Conservation (phyloP, 1,140 invertebrate genomes). For the Lepidurus packardi region DNA sequence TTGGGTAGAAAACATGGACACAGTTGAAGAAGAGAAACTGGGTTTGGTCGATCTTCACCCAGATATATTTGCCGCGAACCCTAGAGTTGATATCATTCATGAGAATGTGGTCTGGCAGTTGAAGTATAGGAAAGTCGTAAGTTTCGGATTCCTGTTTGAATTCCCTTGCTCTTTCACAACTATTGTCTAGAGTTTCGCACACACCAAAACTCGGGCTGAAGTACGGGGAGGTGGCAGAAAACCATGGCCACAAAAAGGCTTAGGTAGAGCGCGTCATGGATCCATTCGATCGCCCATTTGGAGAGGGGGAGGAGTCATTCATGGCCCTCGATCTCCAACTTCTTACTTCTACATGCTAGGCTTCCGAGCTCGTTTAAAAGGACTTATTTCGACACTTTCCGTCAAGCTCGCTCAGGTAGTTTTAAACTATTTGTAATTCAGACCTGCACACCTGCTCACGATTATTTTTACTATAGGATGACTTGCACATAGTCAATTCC, state of each 20-base stretch:
- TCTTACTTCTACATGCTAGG: constrained; percentile 91
- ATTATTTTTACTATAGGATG: constrained; percentile 56
- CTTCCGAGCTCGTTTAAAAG: constrained; percentile 63
- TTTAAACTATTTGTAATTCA: neutral
- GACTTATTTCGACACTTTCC: constrained; percentile 74
- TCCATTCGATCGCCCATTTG: constrained; percentile 83
- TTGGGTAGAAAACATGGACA: constrained; percentile 86
- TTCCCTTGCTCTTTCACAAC: neutral
- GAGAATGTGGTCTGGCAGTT: constrained; percentile 84
- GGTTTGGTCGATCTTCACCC: constrained; percentile 84
- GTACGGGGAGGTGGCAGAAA: constrained; percentile 79
- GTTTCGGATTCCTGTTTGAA: constrained; percentile 39
- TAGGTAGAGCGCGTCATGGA: constrained; percentile 80
- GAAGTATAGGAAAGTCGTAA: constrained; percentile 71
- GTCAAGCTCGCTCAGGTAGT: constrained; percentile 76
- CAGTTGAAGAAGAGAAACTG: constrained; percentile 68
- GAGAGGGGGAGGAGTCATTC: constrained; percentile 67
- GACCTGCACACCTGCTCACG: neutral
- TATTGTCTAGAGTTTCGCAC: constrained; percentile 54
- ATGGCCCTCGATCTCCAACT: constrained; percentile 76
- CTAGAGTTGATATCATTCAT: constrained; percentile 82
- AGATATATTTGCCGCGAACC: constrained; percentile 70
- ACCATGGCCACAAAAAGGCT: constrained; percentile 93
- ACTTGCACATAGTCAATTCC: constrained; percentile 83
- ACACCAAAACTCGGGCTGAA: constrained; percentile 71